Evolutionary conservation across 1,140 invertebrate species (phyloP).

Genomic region (Paraescarpia echinospica): DNA sequence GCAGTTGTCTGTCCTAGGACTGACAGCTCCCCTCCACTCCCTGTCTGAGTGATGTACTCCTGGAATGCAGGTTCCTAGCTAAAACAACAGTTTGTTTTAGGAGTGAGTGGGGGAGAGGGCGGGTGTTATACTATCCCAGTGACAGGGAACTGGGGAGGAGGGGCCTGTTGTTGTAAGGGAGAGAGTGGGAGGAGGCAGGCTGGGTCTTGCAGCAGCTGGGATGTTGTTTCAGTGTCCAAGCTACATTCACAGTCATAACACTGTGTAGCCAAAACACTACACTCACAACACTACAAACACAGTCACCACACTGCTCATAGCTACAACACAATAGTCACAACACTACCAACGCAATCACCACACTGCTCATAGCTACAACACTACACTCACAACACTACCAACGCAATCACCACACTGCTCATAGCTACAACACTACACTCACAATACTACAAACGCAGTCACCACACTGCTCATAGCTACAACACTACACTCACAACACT

Average conservation of each 20-base stretch:
- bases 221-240: not conserved
- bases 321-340: no score
- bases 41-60: not conserved
- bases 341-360: no score
- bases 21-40: not conserved
- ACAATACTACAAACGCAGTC: no score
- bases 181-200: not conserved
- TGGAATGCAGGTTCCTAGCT: not conserved
- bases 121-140: not conserved
- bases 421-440: no score
- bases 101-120: not conserved
- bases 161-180: not conserved
- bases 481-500: no score
- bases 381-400: no score
- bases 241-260: not conserved
- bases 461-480: no score
- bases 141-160: not conserved
- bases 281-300: no score
- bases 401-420: no score
- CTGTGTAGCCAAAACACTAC: not conserved
- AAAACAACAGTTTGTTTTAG: slow-evolving; percentile 1
- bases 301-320: no score
- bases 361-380: no score
- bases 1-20: not conserved
- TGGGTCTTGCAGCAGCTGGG: not conserved